Percentiles rank a stretch among this genome's conserved stretches.
phyloP scores from a whole-genome alignment of 2,797 vertebrate genomes.

The Benthosema pterotum region DNA sequence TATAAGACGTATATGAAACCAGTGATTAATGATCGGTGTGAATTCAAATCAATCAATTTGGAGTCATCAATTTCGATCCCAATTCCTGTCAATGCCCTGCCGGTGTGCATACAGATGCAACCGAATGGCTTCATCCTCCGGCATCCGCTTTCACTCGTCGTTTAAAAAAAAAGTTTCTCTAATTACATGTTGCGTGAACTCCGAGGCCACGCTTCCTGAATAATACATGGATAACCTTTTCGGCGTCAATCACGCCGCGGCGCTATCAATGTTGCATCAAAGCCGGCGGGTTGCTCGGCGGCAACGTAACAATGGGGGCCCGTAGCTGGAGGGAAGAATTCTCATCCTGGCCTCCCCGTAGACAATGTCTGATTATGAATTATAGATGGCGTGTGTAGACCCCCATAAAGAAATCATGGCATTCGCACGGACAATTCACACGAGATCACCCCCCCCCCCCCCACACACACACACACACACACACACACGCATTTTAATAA shows the following conservation, averaged over 20 bases:
- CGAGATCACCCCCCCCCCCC: background rate
- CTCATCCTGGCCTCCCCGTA: conserved; percentile 18
- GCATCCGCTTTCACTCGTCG: too few species aligned
- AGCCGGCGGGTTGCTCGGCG: conserved; percentile 7
- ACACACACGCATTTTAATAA: conserved; percentile 11
- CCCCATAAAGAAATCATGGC: conserved; percentile 14
- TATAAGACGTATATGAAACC: too few species aligned
- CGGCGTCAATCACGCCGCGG: conserved; percentile 29
- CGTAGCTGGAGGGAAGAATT: conserved; percentile 1
- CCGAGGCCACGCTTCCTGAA: conserved; percentile 14
- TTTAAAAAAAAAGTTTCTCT: background rate
- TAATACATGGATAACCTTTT: conserved; percentile 36
- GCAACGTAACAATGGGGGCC: conserved; percentile 5
- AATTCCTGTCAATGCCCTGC: too few species aligned
- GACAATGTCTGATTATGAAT: conserved; percentile 28
- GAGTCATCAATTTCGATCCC: too few species aligned
- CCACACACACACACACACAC: background rate
- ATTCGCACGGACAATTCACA: conserved; percentile 10
- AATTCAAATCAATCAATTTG: too few species aligned
- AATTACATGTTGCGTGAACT: background rate
- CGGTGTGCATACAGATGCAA: too few species aligned
- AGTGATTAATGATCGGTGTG: too few species aligned
- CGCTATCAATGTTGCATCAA: conserved; percentile 48
- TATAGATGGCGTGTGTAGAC: conserved; percentile 25
- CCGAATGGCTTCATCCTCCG: too few species aligned